Evolutionary conservation across 2,888 invertebrate species (phyloP).

Genomic region (Chrysomela aeneicollis): DNA sequence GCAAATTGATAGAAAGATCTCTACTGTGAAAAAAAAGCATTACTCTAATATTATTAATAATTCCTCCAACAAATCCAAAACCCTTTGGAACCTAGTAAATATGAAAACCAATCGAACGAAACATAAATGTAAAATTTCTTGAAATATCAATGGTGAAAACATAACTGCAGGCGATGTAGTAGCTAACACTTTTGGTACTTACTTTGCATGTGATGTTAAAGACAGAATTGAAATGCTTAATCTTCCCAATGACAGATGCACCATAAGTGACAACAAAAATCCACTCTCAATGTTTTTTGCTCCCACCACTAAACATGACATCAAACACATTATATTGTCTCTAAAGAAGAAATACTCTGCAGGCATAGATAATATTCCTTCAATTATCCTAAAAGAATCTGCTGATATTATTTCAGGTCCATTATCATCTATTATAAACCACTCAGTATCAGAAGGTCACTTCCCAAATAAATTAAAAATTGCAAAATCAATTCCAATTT

Average conservation of each 20-base stretch:
- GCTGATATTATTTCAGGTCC: constrained; percentile 1
- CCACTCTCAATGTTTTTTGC: constrained; percentile 12
- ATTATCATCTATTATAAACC: constrained; percentile 3
- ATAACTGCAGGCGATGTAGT: not conserved
- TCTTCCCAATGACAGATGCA: constrained; percentile 5
- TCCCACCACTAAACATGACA: not conserved
- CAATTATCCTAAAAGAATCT: constrained; percentile 10
- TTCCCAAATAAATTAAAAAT: constrained; percentile 11
- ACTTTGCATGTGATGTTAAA: constrained; percentile 8
- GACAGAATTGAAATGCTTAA: constrained; percentile 1
- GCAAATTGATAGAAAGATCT: constrained; percentile 1
- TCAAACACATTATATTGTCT: constrained; percentile 5
- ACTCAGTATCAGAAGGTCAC: not conserved
- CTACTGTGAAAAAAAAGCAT: constrained; percentile 5
- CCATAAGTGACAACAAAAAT: not conserved
- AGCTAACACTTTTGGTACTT: constrained; percentile 7
- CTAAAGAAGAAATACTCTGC: no score
- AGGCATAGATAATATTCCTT: not conserved
- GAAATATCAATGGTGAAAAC: not conserved
- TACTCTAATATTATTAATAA: no score
- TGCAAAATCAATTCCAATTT: constrained; percentile 1
- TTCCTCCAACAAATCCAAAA: constrained; percentile 7
- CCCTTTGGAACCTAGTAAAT: constrained; percentile 11
- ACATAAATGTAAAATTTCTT: not conserved
- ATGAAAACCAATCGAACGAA: not conserved